phyloP scores from a whole-genome alignment of 2,797 vertebrate genomes.

The Melanotaenia trifasciata region DNA sequence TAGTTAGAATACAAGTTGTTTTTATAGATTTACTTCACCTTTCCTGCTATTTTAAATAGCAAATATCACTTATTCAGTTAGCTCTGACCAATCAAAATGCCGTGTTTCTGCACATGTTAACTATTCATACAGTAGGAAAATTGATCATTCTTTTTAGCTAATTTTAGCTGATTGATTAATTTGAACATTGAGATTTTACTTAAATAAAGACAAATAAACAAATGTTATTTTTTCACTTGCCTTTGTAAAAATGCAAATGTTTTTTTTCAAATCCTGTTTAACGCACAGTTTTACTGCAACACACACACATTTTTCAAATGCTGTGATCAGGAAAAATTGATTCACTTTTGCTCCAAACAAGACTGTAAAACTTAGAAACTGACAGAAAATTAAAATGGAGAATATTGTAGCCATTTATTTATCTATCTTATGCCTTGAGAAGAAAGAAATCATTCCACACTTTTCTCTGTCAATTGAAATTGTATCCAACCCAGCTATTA shows the following conservation, averaged over 20 bases:
- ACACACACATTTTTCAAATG: background rate
- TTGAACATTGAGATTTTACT: background rate
- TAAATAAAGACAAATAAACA: background rate
- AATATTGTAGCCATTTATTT: background rate
- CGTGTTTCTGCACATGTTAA: too few relatives aligned
- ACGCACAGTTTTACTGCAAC: background rate
- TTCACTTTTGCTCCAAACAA: background rate
- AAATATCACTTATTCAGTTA: too few relatives aligned
- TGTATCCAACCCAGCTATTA: conserved; percentile 13
- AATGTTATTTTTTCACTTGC: background rate
- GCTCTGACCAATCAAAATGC: too few relatives aligned
- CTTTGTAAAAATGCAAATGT: background rate
- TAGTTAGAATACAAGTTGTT: too few relatives aligned
- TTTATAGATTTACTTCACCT: too few relatives aligned
- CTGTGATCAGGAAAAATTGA: background rate
- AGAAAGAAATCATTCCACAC: background rate
- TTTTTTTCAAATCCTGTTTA: background rate
- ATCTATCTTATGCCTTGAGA: background rate
- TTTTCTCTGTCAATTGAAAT: conserved; percentile 27
- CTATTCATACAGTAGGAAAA: background rate
- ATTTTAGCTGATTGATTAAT: background rate
- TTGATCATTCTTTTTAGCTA: background rate
- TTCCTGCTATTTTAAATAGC: too few relatives aligned
- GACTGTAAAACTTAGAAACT: background rate
- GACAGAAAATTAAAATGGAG: background rate